Evolutionary conservation across 2,888 invertebrate species (phyloP), one percentile per base, ranked within the genome.

Genomic region (Lordiphosa fenestrarum): DNA sequence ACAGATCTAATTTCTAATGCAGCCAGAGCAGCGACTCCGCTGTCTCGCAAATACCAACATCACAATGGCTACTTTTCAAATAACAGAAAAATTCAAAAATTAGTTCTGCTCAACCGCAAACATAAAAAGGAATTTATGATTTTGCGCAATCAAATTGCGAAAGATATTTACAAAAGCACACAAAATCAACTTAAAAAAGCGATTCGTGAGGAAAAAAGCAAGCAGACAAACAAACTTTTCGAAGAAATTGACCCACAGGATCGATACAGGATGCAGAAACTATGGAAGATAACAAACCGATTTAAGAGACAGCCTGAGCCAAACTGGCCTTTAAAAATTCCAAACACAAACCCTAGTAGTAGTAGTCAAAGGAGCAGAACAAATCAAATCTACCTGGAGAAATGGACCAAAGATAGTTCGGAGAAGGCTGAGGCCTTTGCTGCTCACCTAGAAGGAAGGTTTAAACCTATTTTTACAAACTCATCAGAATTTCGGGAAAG

Each of bases 351-450:
- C 30, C 7, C 7, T 9, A 3, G 6, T 30, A 30, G 30, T 30
- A 30, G 30, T 30, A 30, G 30, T 3, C 5, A 21, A 3, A 10
- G 6, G 10, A 10, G 9, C 4, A 10, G 19, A 3, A 15, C 6
- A 19, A 15, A 30, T 9, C 30, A 7, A 0, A 9, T 30, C 2
- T 30, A 30, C 9, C 30, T 9, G 0, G 30, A 30, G 9, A 13
- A 13, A 38, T 38, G 38, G 38, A 38, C 38, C 0, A 12, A 13
- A 9, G 7, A 15, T n/a, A 40, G 10, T 9, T 5, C 10, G 4
- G 40, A 40, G 10, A 40, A 40, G 21, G 40, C 40, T 3, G 40
- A 40, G 15, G 21, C 21, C 2, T 40, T 40, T 15, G 40, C 10
- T 1, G 3, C 15, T 0, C 40, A 40, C 6, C 9, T 40, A 0